phyloP scores from a whole-genome alignment of 2,113 vertebrate species.

The Vulpes ferrilata region DNA sequence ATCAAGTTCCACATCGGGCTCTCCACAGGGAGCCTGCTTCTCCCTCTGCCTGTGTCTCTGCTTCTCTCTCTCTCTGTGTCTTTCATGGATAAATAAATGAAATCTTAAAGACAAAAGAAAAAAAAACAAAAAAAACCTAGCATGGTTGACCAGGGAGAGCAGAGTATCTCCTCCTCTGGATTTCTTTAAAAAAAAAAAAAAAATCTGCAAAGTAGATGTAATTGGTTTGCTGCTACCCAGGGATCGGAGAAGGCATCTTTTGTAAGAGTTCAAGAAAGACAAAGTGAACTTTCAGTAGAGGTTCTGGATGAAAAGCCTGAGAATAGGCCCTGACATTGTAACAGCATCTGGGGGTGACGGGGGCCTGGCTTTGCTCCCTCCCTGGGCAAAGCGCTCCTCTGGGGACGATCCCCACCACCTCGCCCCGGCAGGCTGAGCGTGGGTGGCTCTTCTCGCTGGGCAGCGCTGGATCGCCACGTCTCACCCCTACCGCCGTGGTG shows the following conservation, averaged over 20 bases:
- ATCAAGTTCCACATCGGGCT: no score
- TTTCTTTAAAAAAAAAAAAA: not conserved
- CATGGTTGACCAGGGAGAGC: not conserved
- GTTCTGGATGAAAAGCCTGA: not conserved
- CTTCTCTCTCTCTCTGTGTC: no score
- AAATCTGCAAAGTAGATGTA: not conserved
- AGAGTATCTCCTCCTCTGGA: not conserved
- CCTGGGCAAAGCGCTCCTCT: not conserved
- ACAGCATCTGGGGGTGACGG: not conserved
- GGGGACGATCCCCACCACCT: rapidly evolving
- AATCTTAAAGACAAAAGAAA: no score
- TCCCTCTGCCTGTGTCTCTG: no score
- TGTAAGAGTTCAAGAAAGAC: not conserved
- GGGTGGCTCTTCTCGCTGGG: not conserved
- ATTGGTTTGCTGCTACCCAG: not conserved
- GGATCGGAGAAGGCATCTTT: not conserved
- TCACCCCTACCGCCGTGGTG: rapidly evolving
- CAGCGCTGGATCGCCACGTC: no score
- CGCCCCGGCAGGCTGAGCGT: not conserved
- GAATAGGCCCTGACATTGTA: not conserved
- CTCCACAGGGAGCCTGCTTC: no score
- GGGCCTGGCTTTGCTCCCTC: rapidly evolving
- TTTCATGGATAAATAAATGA: no score
- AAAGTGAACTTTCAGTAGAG: not conserved
- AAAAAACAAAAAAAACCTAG: no score